A percentile compares a stretch with the other conserved stretches of the same genome.
These are phyloP conservation scores for Holacanthus passer DNA, from an alignment of 2,113 vertebrate genomes.

Conservation along the genomic window DNA sequence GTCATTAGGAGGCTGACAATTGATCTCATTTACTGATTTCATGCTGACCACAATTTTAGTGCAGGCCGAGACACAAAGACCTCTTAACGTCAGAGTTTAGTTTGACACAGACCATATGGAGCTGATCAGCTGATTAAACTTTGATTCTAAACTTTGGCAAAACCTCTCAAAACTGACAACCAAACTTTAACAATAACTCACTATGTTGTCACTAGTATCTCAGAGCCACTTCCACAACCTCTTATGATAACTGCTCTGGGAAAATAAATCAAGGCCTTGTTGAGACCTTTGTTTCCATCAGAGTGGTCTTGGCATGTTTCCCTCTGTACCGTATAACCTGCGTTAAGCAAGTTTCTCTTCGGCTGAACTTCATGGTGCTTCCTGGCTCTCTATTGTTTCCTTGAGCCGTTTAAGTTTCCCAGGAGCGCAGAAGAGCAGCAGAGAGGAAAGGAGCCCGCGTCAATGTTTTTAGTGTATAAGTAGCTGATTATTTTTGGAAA, in stretches of 20 bases:
- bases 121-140: conserved; percentile 11
- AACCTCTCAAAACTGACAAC: background rate
- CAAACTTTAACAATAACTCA: background rate
- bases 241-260: conserved; percentile 17
- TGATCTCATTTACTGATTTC: background rate
- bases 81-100: conserved; percentile 23
- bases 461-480: conserved; percentile 48
- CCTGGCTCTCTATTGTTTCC: conserved; percentile 60
- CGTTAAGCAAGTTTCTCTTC: conserved; percentile 39
- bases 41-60: background rate
- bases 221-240: conserved; percentile 22
- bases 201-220: background rate
- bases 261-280: conserved; percentile 25
- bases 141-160: conserved; percentile 3
- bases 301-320: conserved; percentile 37
- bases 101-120: conserved; percentile 14
- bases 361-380: conserved; percentile 58
- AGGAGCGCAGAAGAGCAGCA: conserved; percentile 39
- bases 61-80: conserved; percentile 2
- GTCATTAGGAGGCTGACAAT: background rate
- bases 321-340: conserved; percentile 32
- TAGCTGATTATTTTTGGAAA: conserved; percentile 68
- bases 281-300: conserved; percentile 34
- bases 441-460: conserved; percentile 31
- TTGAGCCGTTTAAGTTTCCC: conserved; percentile 36